Evolutionary conservation across 2,113 vertebrate genomes (phyloP).

Genomic region (Pavo muticus): DNA sequence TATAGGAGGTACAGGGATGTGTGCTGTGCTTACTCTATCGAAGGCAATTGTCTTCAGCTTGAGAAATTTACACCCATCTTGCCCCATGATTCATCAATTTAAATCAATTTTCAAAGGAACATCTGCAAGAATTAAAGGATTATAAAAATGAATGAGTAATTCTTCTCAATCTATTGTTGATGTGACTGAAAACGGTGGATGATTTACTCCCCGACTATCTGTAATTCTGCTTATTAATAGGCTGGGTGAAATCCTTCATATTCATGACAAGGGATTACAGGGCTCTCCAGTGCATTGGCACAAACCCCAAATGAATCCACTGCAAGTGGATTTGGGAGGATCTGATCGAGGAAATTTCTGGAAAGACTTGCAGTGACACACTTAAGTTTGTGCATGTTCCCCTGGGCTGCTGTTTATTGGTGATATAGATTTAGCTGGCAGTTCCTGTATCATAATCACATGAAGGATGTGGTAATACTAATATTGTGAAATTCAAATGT

Average conservation of each 20-base stretch:
- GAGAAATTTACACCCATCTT: background rate
- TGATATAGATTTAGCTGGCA: background rate
- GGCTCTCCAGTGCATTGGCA: constrained; percentile 22
- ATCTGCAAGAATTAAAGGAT: constrained; percentile 56
- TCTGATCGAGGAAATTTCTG: constrained; percentile 27
- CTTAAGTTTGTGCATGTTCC: background rate
- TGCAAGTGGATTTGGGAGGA: constrained; percentile 3
- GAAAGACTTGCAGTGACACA: background rate
- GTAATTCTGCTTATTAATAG: constrained; percentile 46
- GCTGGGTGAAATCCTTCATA: constrained; percentile 25
- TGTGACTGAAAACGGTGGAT: background rate
- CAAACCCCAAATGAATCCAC: background rate
- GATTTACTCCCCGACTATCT: constrained; percentile 39
- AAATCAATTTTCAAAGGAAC: constrained; percentile 47
- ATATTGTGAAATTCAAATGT: background rate
- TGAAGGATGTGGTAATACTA: background rate
- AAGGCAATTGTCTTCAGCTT: background rate
- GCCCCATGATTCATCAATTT: constrained; percentile 7
- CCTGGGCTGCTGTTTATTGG: background rate
- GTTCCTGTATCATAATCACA: fast-evolving
- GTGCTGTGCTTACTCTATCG: fast-evolving
- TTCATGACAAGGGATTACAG: constrained; percentile 49
- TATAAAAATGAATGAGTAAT: constrained; percentile 50
- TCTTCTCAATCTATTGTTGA: constrained; percentile 41
- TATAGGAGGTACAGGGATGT: background rate